A percentile compares a stretch with the other conserved stretches of the same genome.
phyloP scores from a whole-genome alignment of 2,797 vertebrate species.

The Selene dorsalis region DNA sequence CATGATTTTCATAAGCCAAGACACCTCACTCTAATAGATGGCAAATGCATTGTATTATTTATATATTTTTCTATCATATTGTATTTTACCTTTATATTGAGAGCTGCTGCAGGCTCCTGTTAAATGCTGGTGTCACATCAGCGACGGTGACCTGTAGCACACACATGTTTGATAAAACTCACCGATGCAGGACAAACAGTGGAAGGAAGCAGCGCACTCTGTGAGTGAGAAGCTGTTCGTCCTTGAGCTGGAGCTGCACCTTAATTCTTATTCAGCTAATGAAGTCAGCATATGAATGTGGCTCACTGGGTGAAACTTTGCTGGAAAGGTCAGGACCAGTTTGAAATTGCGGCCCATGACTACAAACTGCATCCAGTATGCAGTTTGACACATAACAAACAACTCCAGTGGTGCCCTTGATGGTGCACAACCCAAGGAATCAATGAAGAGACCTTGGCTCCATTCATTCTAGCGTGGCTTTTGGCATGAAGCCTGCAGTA shows the following conservation, averaged over 20 bases:
- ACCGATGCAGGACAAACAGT: background rate
- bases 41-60: background rate
- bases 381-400: slow-evolving; percentile 70
- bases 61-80: background rate
- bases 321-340: slow-evolving; percentile 68
- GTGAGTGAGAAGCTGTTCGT: slow-evolving; percentile 31
- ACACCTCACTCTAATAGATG: background rate
- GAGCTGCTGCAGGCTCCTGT: background rate
- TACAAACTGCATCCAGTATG: slow-evolving; percentile 57
- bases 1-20: slow-evolving; percentile 14
- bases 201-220: background rate
- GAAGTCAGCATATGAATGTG: slow-evolving; percentile 49
- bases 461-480: slow-evolving; percentile 55
- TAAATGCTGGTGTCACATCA: background rate
- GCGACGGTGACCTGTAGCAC: background rate
- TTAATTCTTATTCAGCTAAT: slow-evolving; percentile 63
- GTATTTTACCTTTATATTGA: background rate
- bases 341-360: slow-evolving; percentile 61
- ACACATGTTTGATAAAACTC: background rate
- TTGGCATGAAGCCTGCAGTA: slow-evolving; percentile 57
- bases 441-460: slow-evolving; percentile 69
- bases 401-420: slow-evolving; percentile 65
- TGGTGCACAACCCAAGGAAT: slow-evolving; percentile 61
- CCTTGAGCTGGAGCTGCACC: slow-evolving; percentile 35
- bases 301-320: slow-evolving; percentile 49